Conservation (phyloP, 1,140 invertebrate genomes). For the Aphaenogaster rudis region DNA sequence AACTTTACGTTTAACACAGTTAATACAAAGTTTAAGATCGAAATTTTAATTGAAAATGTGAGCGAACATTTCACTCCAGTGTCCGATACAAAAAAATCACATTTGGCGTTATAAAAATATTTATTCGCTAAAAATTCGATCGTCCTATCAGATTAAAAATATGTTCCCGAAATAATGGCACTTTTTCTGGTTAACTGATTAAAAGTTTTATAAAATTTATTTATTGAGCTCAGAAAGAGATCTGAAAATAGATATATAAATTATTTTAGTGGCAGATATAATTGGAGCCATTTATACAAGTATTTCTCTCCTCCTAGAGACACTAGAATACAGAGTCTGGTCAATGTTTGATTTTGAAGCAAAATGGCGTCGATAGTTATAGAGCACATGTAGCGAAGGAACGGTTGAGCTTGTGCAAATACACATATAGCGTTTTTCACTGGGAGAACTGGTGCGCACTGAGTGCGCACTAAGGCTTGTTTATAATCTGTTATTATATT, state of each 20-base stretch:
- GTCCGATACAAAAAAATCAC: not conserved
- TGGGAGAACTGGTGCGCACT: too few species aligned
- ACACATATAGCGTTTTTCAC: too few species aligned
- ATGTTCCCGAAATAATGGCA: not conserved
- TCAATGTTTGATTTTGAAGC: too few species aligned
- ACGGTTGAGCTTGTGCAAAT: too few species aligned
- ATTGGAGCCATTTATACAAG: not conserved
- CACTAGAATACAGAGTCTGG: too few species aligned
- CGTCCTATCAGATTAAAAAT: not conserved
- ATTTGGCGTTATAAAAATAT: constrained; percentile 20
- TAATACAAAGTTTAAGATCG: constrained; percentile 49
- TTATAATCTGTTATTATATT: too few species aligned
- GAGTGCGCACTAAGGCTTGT: too few species aligned
- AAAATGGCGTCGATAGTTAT: too few species aligned
- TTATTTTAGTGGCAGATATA: not conserved
- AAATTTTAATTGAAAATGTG: constrained; percentile 48
- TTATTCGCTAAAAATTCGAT: constrained; percentile 10
- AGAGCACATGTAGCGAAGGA: too few species aligned
- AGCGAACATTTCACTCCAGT: not conserved
- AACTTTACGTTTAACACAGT: constrained; percentile 31
- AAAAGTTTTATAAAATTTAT: not conserved
- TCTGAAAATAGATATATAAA: not conserved
- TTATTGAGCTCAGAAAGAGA: not conserved
- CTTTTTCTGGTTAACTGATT: not conserved
- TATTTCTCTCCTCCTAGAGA: not conserved